These are phyloP conservation scores for Caradrina kadenii DNA, from an alignment of 2,888 invertebrate species.

Conservation along the genomic window DNA sequence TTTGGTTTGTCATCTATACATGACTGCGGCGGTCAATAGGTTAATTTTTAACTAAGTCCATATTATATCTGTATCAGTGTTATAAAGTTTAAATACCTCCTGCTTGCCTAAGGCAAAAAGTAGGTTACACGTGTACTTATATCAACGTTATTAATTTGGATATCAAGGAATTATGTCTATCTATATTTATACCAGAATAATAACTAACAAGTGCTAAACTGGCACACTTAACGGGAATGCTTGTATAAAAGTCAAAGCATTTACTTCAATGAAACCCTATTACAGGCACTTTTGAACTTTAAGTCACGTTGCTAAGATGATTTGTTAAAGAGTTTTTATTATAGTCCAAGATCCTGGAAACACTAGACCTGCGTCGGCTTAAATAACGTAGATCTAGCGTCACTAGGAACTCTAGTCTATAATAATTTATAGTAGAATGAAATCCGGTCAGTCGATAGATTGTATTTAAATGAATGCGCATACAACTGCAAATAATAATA, in stretches of 20 bases:
- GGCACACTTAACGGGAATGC: neutral
- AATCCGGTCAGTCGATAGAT: constrained; percentile 5
- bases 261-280: no score
- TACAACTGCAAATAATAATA: constrained; percentile 9
- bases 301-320: no score
- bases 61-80: constrained; percentile 1
- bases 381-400: no score
- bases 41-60: no score
- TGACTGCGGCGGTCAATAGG: no score
- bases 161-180: constrained; percentile 2
- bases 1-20: neutral
- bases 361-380: no score
- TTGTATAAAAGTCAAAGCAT: neutral
- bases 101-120: constrained; percentile 19
- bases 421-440: neutral
- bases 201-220: neutral
- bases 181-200: constrained; percentile 8
- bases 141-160: constrained; percentile 7
- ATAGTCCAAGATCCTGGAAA: neutral
- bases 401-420: no score
- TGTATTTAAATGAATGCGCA: constrained; percentile 28
- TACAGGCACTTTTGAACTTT: no score
- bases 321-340: neutral
- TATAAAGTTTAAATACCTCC: constrained; percentile 23
- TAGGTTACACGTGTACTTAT: constrained; percentile 25